These are phyloP conservation scores for Apodemus sylvaticus DNA, from an alignment of 2,113 vertebrate genomes.

Conservation along the genomic window DNA sequence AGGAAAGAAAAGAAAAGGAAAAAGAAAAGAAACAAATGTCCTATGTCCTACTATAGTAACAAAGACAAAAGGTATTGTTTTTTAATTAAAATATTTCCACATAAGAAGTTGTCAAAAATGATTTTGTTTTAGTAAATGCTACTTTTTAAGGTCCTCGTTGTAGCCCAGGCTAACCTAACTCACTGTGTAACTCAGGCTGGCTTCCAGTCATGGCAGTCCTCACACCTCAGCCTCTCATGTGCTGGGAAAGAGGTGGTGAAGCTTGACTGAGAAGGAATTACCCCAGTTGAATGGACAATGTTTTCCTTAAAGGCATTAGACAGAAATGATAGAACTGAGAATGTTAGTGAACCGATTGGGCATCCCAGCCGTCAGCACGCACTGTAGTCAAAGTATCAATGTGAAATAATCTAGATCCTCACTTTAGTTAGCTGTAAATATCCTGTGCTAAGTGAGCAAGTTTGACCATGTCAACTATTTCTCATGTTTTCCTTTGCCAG, in stretches of 20 bases:
- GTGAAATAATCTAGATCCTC: not conserved
- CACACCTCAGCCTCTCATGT: not conserved
- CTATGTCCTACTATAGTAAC: not conserved
- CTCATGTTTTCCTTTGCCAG: not conserved
- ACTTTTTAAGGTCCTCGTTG: too few species aligned
- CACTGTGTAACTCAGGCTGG: not conserved
- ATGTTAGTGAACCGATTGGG: not conserved
- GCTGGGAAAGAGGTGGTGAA: not conserved
- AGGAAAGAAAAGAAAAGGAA: accelerated
- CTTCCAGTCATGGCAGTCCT: not conserved
- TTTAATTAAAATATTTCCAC: conserved; percentile 29
- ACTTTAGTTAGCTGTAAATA: not conserved
- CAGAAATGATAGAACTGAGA: not conserved
- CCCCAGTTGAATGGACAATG: not conserved
- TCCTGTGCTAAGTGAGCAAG: not conserved
- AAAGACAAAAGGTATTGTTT: not conserved
- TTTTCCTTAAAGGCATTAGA: not conserved
- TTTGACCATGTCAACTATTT: not conserved
- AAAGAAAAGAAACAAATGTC: not conserved
- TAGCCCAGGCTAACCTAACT: not conserved
- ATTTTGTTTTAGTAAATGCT: not conserved
- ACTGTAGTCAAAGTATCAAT: not conserved
- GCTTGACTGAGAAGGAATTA: not conserved
- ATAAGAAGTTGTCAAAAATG: not conserved
- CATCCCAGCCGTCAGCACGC: not conserved